A percentile compares a stretch with the other conserved stretches of the same genome.
Conservation (phyloP, 2,797 vertebrate species). For the Vireo griseus region DNA sequence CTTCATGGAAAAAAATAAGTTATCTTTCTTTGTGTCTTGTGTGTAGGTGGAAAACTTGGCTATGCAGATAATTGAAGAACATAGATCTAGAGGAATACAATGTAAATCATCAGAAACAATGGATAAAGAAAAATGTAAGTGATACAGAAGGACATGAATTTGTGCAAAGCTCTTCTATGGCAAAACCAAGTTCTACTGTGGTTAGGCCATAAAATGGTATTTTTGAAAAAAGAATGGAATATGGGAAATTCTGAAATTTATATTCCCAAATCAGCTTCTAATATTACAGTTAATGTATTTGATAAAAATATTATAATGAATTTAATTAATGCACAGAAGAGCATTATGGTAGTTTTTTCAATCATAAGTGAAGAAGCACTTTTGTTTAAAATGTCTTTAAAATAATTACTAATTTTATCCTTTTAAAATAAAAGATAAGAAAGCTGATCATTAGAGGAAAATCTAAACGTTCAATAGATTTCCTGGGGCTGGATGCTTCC, state of each 20-base stretch:
- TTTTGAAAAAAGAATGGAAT: not conserved
- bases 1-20: not conserved
- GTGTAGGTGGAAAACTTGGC: constrained; percentile 51
- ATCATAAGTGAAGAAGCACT: not conserved
- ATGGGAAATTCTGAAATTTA: not conserved
- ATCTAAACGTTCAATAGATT: not conserved
- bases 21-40: not conserved
- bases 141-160: not conserved
- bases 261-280: not conserved
- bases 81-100: not conserved
- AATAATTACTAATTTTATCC: not conserved
- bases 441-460: not conserved
- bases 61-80: constrained; percentile 20
- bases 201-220: not conserved
- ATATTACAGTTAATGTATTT: not conserved
- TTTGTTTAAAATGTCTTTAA: not conserved
- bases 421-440: not conserved
- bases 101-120: not conserved
- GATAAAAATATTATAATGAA: not conserved
- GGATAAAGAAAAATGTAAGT: constrained; percentile 49
- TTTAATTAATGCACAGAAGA: not conserved
- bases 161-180: not conserved
- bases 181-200: not conserved
- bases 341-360: not conserved
- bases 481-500: not conserved